Percentiles rank a stretch among this genome's conserved stretches.
These are phyloP conservation scores for Trichosurus vulpecula DNA, from an alignment of 2,797 vertebrate species.

Conservation along the genomic window DNA sequence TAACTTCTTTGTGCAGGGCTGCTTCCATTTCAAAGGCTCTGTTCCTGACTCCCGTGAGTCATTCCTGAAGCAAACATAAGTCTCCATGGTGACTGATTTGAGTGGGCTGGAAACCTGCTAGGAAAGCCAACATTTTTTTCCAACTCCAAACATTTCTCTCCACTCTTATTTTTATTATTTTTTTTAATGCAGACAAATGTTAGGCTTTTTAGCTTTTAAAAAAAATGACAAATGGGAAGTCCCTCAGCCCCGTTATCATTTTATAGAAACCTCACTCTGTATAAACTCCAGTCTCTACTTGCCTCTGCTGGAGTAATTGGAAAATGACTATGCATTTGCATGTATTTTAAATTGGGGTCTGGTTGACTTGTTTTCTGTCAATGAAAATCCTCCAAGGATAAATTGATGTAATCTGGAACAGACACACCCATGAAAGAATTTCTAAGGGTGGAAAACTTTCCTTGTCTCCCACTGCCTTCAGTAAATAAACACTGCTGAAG, in stretches of 20 bases:
- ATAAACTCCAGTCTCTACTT: slow-evolving; percentile 33
- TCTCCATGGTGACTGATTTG: slow-evolving; percentile 82
- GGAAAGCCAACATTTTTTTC: slow-evolving; percentile 59
- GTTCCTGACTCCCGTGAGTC: slow-evolving; percentile 74
- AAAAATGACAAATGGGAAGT: slow-evolving; percentile 57
- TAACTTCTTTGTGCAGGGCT: slow-evolving; percentile 69
- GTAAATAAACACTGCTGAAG: slow-evolving; percentile 24
- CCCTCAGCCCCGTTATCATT: slow-evolving; percentile 38
- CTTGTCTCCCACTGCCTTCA: background rate
- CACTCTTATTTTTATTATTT: slow-evolving; percentile 26
- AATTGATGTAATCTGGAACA: background rate
- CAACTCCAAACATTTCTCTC: slow-evolving; percentile 61
- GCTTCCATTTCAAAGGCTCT: slow-evolving; percentile 78
- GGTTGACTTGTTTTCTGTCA: background rate
- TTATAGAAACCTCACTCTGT: background rate
- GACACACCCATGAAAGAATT: background rate
- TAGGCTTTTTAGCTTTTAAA: slow-evolving; percentile 53
- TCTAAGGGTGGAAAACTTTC: background rate
- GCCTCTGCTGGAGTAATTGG: slow-evolving; percentile 22
- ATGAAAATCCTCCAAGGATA: slow-evolving; percentile 38
- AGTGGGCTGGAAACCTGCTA: slow-evolving; percentile 53
- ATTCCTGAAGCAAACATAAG: slow-evolving; percentile 75
- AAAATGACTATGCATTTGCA: background rate
- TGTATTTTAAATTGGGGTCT: slow-evolving; percentile 27
- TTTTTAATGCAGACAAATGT: slow-evolving; percentile 30